Conservation (phyloP, 2,113 vertebrate species). For the Lepus europaeus region DNA sequence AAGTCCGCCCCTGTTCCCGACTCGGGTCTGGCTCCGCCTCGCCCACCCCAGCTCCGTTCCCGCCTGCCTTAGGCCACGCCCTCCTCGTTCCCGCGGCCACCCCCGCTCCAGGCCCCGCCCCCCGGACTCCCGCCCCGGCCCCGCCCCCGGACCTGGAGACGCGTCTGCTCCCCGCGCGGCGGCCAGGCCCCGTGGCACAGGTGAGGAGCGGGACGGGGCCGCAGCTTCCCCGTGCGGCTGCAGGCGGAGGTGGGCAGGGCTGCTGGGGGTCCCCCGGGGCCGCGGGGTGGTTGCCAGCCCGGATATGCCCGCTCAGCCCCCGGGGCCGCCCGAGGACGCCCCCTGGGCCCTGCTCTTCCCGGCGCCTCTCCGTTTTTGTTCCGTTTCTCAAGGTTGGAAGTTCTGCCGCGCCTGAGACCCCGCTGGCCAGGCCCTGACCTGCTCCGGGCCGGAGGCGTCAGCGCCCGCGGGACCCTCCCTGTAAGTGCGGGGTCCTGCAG, state of each 20-base stretch:
- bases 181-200: background rate
- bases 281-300: background rate
- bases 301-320: background rate
- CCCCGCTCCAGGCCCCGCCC: too few species aligned
- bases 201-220: background rate
- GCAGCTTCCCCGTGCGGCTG: background rate
- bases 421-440: background rate
- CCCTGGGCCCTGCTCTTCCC: background rate
- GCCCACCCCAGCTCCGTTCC: background rate
- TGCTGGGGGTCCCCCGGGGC: background rate
- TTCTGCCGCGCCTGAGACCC: background rate
- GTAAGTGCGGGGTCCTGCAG: constrained; percentile 46
- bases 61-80: background rate
- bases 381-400: background rate
- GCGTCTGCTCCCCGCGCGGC: background rate
- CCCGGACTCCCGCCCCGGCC: background rate
- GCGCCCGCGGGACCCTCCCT: background rate
- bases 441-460: background rate
- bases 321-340: background rate
- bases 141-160: background rate
- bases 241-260: background rate
- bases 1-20: background rate
- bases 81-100: too few species aligned
- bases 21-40: background rate
- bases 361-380: background rate